Percentiles rank a stretch among this genome's conserved stretches.
Evolutionary conservation across 2,888 invertebrate genomes (phyloP).

Genomic region (Agonopterix alstromeriana): DNA sequence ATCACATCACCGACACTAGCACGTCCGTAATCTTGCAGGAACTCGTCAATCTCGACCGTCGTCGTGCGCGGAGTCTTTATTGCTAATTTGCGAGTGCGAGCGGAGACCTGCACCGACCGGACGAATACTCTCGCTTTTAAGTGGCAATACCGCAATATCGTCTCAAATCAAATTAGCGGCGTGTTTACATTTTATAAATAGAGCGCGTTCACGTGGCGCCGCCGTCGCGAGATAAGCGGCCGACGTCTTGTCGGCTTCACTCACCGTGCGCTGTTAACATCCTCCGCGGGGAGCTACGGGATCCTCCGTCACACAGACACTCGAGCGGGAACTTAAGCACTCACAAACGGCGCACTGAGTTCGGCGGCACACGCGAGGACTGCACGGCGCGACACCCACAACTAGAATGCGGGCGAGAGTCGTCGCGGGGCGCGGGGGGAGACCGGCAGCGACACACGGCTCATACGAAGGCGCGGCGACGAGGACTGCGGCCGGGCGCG

Average conservation of each 20-base stretch:
- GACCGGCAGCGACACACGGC: constrained; percentile 61
- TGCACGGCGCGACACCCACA: constrained; percentile 74
- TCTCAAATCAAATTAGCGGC: constrained; percentile 64
- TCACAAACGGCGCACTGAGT: constrained; percentile 74
- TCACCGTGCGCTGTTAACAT: constrained; percentile 77
- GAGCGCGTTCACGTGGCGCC: constrained; percentile 72
- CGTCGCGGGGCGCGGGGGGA: constrained; percentile 58
- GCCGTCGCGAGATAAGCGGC: constrained; percentile 53
- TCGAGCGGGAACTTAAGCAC: constrained; percentile 68
- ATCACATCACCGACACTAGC: constrained; percentile 32
- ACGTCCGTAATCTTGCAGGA: constrained; percentile 60
- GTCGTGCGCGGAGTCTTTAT: constrained; percentile 51
- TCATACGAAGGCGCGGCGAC: constrained; percentile 71
- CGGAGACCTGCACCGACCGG: constrained; percentile 36
- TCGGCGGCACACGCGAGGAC: constrained; percentile 72
- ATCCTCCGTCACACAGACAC: constrained; percentile 71
- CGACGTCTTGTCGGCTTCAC: constrained; percentile 45
- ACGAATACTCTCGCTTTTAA: constrained; percentile 53
- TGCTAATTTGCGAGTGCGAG: constrained; percentile 56
- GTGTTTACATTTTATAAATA: constrained; percentile 74
- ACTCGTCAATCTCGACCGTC: constrained; percentile 64
- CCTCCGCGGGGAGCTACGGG: constrained; percentile 64
- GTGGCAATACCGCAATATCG: constrained; percentile 45
- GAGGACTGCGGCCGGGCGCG: constrained; percentile 69
- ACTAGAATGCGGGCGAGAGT: constrained; percentile 72